A percentile compares a stretch with the other conserved stretches of the same genome.
Conservation (phyloP, 2,888 invertebrate genomes). For the Plagiodera versicolora region DNA sequence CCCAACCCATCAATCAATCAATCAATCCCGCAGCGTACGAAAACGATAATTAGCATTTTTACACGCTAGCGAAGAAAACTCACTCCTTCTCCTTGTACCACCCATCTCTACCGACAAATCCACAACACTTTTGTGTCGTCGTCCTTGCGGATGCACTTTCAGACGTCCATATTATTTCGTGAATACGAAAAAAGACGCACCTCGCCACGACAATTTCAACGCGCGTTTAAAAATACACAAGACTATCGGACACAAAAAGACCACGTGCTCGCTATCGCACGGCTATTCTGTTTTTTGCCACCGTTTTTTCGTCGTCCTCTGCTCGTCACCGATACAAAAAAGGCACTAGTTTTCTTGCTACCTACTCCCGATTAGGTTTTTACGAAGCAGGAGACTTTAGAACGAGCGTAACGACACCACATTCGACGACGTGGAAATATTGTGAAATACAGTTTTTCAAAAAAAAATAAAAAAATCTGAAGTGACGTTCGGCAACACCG, state of each 20-base stretch:
- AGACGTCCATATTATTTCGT: neutral
- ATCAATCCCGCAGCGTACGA: neutral
- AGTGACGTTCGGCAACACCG: too few relatives aligned
- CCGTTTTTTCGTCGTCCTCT: neutral
- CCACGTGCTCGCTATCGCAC: neutral
- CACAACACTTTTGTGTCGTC: neutral
- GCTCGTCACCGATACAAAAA: neutral
- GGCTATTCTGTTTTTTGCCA: neutral
- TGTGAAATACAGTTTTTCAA: too few relatives aligned
- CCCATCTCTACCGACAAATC: neutral
- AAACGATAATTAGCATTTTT: too few relatives aligned
- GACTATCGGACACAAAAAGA: neutral
- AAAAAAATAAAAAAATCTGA: too few relatives aligned
- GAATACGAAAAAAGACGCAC: neutral
- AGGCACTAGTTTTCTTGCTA: too few relatives aligned
- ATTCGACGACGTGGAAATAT: too few relatives aligned
- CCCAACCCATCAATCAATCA: too few relatives aligned
- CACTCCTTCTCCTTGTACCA: neutral
- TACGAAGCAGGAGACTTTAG: too few relatives aligned
- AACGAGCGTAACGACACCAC: too few relatives aligned
- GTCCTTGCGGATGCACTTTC: too few relatives aligned
- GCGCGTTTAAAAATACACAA: neutral
- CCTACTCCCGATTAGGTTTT: too few relatives aligned
- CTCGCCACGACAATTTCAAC: neutral
- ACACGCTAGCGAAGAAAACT: neutral